A percentile compares a stretch with the other conserved stretches of the same genome.
These are phyloP conservation scores for Carabus problematicus DNA, from an alignment of 2,888 invertebrate species.

Conservation along the genomic window DNA sequence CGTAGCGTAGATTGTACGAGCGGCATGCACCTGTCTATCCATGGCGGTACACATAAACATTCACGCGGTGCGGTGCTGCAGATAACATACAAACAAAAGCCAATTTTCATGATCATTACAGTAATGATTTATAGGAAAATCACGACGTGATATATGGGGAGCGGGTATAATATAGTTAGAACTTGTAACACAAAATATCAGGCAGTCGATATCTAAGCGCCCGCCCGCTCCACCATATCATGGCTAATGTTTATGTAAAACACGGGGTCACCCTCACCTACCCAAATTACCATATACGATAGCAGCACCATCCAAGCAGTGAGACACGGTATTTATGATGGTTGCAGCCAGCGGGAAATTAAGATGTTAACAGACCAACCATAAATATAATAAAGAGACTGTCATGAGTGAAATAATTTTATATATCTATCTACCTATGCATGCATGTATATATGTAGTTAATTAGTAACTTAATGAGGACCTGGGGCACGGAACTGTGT, in stretches of 20 bases:
- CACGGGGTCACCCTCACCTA: constrained; percentile 24
- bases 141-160: constrained; percentile 26
- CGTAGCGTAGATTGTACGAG: constrained; percentile 1
- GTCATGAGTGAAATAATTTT: too few relatives aligned
- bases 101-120: constrained; percentile 8
- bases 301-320: constrained; percentile 6
- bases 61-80: not conserved
- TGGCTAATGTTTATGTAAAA: constrained; percentile 37
- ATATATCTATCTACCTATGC: not conserved
- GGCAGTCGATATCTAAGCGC: constrained; percentile 1
- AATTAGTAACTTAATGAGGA: constrained; percentile 34
- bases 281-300: constrained; percentile 26
- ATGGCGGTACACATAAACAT: not conserved
- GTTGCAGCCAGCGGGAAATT: constrained; percentile 13
- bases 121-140: constrained; percentile 2
- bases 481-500: constrained; percentile 7
- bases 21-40: constrained; percentile 1
- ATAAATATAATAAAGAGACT: constrained; percentile 19
- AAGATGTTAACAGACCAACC: constrained; percentile 20
- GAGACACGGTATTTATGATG: constrained; percentile 21
- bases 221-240: constrained; percentile 2
- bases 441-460: constrained; percentile 21
- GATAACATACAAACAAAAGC: constrained; percentile 18
- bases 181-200: too few relatives aligned
- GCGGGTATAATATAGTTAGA: constrained; percentile 10